Conservation (phyloP, 2,113 vertebrate genomes). For the Narcine bancroftii region DNA sequence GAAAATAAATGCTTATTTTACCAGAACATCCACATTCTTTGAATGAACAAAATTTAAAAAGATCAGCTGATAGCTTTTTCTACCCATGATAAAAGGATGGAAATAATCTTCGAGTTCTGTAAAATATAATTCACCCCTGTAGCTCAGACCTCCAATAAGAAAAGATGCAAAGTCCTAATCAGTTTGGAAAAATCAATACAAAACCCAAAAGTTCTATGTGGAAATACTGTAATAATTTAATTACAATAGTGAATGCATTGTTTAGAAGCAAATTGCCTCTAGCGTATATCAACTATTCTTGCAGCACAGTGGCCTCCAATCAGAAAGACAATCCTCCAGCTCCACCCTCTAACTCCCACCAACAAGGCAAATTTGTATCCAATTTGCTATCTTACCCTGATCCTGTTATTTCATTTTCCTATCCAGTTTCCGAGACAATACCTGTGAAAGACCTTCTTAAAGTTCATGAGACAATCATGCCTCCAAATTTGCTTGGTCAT, state of each 20-base stretch:
- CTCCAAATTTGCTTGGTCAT: too few species aligned
- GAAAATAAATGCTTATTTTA: too few species aligned
- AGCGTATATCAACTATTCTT: background rate
- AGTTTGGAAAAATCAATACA: background rate
- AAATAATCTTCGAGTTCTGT: background rate
- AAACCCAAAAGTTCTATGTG: background rate
- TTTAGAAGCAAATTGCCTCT: background rate
- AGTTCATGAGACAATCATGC: too few species aligned
- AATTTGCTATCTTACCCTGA: too few species aligned
- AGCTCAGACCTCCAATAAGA: background rate
- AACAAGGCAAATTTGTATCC: too few species aligned
- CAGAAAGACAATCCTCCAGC: too few species aligned
- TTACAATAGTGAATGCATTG: background rate
- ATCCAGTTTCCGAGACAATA: too few species aligned
- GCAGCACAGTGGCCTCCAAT: too few species aligned
- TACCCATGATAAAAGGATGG: background rate
- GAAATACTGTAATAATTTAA: background rate
- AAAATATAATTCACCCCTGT: background rate
- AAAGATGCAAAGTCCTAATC: background rate
- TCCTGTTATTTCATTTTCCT: too few species aligned
- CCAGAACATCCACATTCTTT: background rate
- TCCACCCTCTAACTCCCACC: too few species aligned
- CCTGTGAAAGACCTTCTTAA: too few species aligned
- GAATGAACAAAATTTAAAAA: background rate
- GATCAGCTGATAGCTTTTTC: background rate